Percentiles rank a stretch among this genome's conserved stretches.
These are phyloP conservation scores for Rhagium mordax DNA, from an alignment of 2,888 invertebrate genomes.

Conservation along the genomic window DNA sequence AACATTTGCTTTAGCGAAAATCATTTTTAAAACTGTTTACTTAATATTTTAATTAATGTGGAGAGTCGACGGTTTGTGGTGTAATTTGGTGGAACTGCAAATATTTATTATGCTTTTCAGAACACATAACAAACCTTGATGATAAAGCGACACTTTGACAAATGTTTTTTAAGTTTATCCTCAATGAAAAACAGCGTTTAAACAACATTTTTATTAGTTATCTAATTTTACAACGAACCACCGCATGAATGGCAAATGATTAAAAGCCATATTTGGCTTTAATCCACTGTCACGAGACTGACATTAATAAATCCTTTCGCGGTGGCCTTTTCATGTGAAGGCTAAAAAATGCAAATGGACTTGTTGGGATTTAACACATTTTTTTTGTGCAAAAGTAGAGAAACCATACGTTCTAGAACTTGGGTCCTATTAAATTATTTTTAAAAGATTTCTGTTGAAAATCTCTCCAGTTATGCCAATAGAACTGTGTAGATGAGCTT, in stretches of 20 bases:
- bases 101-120: conserved; percentile 18
- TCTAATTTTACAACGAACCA: neutral
- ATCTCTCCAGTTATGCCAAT: too few relatives aligned
- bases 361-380: too few relatives aligned
- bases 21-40: conserved; percentile 18
- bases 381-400: too few relatives aligned
- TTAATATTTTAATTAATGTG: conserved; percentile 17
- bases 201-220: neutral
- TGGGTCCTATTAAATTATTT: too few relatives aligned
- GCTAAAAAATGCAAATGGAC: too few relatives aligned
- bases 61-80: neutral
- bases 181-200: neutral
- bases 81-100: conserved; percentile 8
- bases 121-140: neutral
- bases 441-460: too few relatives aligned
- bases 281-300: neutral
- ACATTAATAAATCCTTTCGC: neutral
- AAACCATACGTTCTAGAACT: too few relatives aligned
- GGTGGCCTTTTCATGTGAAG: neutral
- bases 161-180: neutral
- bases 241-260: neutral
- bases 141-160: conserved; percentile 13
- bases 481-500: too few relatives aligned
- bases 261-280: neutral
- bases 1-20: neutral